Conservation (phyloP, 1,140 invertebrate genomes). For the Bombus impatiens region DNA sequence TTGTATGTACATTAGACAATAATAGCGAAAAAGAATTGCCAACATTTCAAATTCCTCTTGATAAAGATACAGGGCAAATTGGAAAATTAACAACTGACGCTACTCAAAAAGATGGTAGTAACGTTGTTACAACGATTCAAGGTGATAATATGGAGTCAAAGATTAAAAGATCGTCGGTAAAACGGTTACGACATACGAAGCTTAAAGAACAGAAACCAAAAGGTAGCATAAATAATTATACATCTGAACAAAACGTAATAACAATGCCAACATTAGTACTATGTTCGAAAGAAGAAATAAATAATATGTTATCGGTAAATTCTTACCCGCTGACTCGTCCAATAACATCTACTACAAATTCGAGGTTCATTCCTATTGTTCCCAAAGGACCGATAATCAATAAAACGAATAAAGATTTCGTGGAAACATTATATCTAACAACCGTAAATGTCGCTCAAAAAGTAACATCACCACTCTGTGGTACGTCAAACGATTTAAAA, state of each 20-base stretch:
- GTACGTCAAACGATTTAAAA: background rate
- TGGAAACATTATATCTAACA: conserved; percentile 66
- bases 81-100: background rate
- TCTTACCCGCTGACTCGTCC: background rate
- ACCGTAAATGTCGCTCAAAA: conserved; percentile 69
- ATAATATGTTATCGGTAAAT: conserved; percentile 50
- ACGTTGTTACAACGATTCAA: background rate
- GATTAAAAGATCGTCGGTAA: conserved; percentile 45
- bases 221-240: background rate
- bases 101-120: background rate
- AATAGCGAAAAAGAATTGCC: conserved; percentile 21
- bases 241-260: conserved; percentile 57
- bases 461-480: conserved; percentile 13
- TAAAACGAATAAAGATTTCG: background rate
- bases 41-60: background rate
- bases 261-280: conserved; percentile 74
- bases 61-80: conserved; percentile 18
- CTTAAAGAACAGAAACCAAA: conserved; percentile 27
- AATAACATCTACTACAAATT: conserved; percentile 28
- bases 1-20: background rate
- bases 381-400: conserved; percentile 60
- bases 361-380: conserved; percentile 72
- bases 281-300: conserved; percentile 72
- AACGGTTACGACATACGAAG: conserved; percentile 38
- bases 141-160: conserved; percentile 34